phyloP scores from a whole-genome alignment of 2,888 invertebrate genomes.

The Masnerella sp. region DNA sequence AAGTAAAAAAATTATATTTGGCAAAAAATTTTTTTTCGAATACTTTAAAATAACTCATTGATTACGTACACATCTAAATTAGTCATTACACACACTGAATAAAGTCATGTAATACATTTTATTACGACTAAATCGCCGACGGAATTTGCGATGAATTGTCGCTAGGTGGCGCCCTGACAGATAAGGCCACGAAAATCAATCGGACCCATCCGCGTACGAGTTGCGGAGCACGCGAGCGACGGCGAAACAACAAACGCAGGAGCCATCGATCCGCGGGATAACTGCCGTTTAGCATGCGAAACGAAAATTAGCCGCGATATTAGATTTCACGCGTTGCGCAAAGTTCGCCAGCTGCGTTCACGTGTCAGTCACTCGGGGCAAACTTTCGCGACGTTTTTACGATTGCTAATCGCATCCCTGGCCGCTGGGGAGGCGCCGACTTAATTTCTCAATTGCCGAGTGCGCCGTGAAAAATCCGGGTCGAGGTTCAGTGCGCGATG shows the following conservation, averaged over 20 bases:
- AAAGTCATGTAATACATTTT: too few relatives aligned
- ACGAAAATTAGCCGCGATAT: conserved; percentile 68
- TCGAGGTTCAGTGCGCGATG: conserved; percentile 25
- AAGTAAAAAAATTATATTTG: too few relatives aligned
- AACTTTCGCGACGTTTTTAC: conserved; percentile 32
- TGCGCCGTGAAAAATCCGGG: conserved; percentile 13
- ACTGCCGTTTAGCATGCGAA: conserved; percentile 74
- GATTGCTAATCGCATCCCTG: conserved; percentile 7
- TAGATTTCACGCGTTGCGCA: conserved; percentile 68
- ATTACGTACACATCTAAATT: too few relatives aligned
- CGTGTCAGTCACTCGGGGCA: conserved; percentile 35
- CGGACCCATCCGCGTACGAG: conserved; percentile 60
- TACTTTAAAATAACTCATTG: too few relatives aligned
- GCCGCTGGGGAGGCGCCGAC: conserved; percentile 15
- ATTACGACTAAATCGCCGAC: too few relatives aligned
- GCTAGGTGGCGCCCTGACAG: too few relatives aligned
- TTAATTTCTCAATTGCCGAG: conserved; percentile 29
- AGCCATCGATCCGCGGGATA: conserved; percentile 73
- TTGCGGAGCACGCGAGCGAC: conserved; percentile 71
- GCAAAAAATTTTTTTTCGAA: too few relatives aligned
- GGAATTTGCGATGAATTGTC: too few relatives aligned
- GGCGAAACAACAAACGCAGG: conserved; percentile 72
- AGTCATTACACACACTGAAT: too few relatives aligned
- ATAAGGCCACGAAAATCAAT: too few relatives aligned
- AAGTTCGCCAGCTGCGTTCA: conserved; percentile 62